Conservation (phyloP, 2,888 invertebrate species). For the Machimus rusticus region DNA sequence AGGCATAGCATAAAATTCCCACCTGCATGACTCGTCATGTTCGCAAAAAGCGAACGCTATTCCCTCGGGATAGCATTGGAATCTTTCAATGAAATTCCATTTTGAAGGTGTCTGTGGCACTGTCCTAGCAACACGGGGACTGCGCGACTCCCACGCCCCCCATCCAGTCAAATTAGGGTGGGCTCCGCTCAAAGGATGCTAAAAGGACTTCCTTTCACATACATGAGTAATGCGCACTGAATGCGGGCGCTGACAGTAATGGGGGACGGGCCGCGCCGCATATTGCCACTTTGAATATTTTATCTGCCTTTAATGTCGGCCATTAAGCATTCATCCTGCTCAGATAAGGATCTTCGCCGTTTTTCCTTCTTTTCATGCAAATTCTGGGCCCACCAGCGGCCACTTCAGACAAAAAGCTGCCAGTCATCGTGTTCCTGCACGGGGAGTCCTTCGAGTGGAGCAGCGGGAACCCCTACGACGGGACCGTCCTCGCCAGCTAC, state of each 20-base stretch:
- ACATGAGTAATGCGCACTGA: conserved; percentile 16
- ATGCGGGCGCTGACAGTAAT: conserved; percentile 6
- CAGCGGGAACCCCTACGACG: conserved; percentile 96
- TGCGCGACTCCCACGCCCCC: neutral
- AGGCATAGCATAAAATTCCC: neutral
- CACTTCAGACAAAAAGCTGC: conserved; percentile 62
- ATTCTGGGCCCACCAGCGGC: conserved; percentile 54
- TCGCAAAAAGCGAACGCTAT: neutral
- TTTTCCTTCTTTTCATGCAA: conserved; percentile 20
- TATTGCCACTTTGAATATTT: conserved; percentile 39
- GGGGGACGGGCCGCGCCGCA: neutral
- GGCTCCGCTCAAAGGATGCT: neutral
- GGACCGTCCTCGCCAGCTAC: conserved; percentile 91
- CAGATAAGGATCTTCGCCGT: conserved; percentile 18
- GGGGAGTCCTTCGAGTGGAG: conserved; percentile 87
- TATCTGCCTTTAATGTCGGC: conserved; percentile 32
- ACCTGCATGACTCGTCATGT: neutral
- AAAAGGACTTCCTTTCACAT: conserved; percentile 7
- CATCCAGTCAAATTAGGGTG: conserved; percentile 2
- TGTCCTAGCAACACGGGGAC: neutral
- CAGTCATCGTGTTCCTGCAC: conserved; percentile 63
- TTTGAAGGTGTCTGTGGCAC: neutral
- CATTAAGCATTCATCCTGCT: conserved; percentile 33
- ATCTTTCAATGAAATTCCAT: neutral
- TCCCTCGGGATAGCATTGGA: neutral